Conservation (phyloP, 2,888 invertebrate genomes). For the Trimorus sp. region DNA sequence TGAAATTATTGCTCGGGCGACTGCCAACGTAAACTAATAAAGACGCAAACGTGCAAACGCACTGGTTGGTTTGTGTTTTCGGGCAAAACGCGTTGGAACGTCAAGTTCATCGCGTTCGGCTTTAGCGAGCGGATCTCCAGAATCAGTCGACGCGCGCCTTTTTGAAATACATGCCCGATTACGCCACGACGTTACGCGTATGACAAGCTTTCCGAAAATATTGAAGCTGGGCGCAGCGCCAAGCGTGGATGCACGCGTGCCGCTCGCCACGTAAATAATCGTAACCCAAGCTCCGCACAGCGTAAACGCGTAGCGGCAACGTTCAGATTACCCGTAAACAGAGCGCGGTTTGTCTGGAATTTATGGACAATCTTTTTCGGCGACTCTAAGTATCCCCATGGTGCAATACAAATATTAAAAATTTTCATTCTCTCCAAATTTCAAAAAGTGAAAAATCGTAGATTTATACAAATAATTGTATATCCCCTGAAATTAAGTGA, state of each 20-base stretch:
- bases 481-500: no score
- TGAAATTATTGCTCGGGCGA: no score
- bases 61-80: no score
- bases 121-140: no score
- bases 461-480: no score
- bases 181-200: conserved; percentile 67
- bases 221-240: conserved; percentile 73
- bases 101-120: no score
- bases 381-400: neutral
- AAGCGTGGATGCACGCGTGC: conserved; percentile 69
- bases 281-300: conserved; percentile 61
- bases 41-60: no score
- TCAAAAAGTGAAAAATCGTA: no score
- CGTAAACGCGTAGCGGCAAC: conserved; percentile 60
- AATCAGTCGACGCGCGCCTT: conserved; percentile 33
- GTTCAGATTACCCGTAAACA: conserved; percentile 58
- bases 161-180: conserved; percentile 60
- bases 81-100: no score
- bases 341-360: conserved; percentile 53
- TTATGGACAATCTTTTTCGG: conserved; percentile 4
- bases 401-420: no score
- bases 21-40: no score
- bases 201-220: conserved; percentile 76
- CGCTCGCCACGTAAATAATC: conserved; percentile 65
- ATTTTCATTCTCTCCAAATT: no score